Evolutionary conservation across 1,140 invertebrate species (phyloP), one percentile per base, ranked within the genome.

Genomic region (Manduca sexta): DNA sequence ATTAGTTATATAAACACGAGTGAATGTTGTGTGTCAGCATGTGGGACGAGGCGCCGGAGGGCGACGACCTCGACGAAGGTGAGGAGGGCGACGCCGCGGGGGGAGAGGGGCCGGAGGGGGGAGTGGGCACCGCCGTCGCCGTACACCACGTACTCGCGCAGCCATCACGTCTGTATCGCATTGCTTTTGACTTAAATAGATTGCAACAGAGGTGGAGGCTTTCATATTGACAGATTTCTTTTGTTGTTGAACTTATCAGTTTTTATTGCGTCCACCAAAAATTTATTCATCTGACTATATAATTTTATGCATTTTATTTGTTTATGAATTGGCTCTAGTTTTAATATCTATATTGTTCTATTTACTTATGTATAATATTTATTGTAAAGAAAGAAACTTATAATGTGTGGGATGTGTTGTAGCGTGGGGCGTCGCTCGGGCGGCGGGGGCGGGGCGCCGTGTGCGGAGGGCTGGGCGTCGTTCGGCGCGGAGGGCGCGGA

Each of bases 21-120:
- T 16, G 14, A 15, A 17, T 16, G 29, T 33, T 12, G 4, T 33
- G 42, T 33, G 29, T 26, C 60, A 72, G 68, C 17, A 67, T 61
- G 71, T 77, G 74, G 74, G 74, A 74, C 26, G 70, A 69, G 33
- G 37, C 49, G 26, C 53, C 64, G 8, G 62, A 56, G 8, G 54
- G 35, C 30, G 65, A 53, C 29, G 42, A 35, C 39, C 1, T 26
- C 34, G 10, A 31, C 17, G 52, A 49, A 46, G 41, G 47, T 40
- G 53, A 14, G 39, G 45, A 62, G 64, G 49, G 67, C 67, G 60
- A 18, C 11, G 43, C 42, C 29, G 40, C 37, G 34, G 11, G 31
- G 41, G 43, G 2, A 34, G 40, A 26, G 21, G 35, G 41, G 43
- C 1, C 34, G 40, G 10, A 31, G 26, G 52, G 49, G 48, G 41